Percentiles rank a stretch among this genome's conserved stretches.
Evolutionary conservation across 2,888 invertebrate genomes (phyloP).

Genomic region (Agrochola macilenta): DNA sequence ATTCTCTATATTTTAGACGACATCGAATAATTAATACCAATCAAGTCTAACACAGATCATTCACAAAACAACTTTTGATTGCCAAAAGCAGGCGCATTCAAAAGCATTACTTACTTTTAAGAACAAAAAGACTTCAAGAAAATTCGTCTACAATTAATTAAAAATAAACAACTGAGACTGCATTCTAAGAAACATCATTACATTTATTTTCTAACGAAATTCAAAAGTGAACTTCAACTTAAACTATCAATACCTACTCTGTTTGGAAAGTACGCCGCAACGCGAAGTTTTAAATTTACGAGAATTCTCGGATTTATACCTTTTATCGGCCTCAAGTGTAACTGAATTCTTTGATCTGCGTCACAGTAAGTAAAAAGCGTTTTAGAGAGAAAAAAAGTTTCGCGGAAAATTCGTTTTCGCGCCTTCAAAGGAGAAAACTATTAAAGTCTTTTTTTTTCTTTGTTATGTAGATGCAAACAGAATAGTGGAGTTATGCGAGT

Average conservation of each 20-base stretch:
- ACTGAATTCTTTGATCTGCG: conserved; percentile 75
- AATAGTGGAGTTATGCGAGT: conserved; percentile 63
- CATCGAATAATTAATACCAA: conserved; percentile 27
- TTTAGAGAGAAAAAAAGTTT: conserved; percentile 74
- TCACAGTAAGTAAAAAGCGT: conserved; percentile 76
- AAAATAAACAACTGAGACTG: conserved; percentile 7
- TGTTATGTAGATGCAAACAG: conserved; percentile 65
- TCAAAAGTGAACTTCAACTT: conserved; percentile 23
- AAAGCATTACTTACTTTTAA: conserved; percentile 17
- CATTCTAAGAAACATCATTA: not conserved
- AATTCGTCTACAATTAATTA: conserved; percentile 8
- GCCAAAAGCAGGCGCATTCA: conserved; percentile 3
- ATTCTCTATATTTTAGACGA: not conserved
- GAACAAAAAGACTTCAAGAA: conserved; percentile 17
- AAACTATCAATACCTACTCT: conserved; percentile 51
- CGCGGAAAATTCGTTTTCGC: conserved; percentile 75
- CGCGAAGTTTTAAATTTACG: conserved; percentile 64
- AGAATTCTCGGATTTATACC: conserved; percentile 63
- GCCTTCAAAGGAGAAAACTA: conserved; percentile 70
- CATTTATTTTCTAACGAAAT: conserved; percentile 14
- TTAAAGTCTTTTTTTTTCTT: conserved; percentile 70
- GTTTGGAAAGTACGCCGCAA: conserved; percentile 23
- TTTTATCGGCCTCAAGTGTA: conserved; percentile 73
- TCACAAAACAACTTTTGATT: conserved; percentile 9
- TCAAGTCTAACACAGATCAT: conserved; percentile 3